A percentile compares a stretch with the other conserved stretches of the same genome.
Conservation (phyloP, 2,113 vertebrate genomes). For the Nyctibius bracteatus region DNA sequence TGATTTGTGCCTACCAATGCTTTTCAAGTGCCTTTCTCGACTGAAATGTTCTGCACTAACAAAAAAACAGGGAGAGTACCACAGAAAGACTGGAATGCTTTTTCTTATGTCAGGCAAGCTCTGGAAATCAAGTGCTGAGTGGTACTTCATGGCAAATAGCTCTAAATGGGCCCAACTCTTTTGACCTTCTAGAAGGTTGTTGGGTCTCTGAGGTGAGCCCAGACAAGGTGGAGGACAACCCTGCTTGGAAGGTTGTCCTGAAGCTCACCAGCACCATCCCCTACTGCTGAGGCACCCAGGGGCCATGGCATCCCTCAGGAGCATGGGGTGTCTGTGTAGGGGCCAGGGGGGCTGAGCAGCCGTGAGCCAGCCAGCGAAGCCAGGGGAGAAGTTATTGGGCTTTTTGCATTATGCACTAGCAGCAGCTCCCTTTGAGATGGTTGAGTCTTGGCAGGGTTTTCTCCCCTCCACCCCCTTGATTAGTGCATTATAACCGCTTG, state of each 20-base stretch:
- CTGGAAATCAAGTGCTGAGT: neutral
- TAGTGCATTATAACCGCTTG: conserved; percentile 8
- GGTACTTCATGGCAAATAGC: neutral
- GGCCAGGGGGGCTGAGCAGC: neutral
- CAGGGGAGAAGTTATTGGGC: neutral
- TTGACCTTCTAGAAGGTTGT: neutral
- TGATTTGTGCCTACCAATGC: neutral
- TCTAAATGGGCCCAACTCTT: neutral
- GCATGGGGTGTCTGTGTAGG: neutral
- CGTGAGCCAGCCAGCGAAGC: neutral
- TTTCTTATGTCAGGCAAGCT: neutral
- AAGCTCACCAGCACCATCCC: neutral
- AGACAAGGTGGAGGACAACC: neutral
- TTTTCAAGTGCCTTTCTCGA: neutral
- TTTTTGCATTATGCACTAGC: neutral
- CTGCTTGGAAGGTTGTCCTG: neutral
- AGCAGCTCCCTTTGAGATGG: neutral
- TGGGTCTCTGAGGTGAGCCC: neutral
- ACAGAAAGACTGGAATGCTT: neutral
- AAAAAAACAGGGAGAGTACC: neutral
- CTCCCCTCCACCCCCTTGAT: conserved; percentile 9
- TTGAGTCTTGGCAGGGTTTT: neutral
- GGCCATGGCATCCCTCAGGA: rapidly evolving
- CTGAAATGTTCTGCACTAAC: neutral
- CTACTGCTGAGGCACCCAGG: neutral